Evolutionary conservation across 2,888 invertebrate species (phyloP), one percentile per base, ranked within the genome.

Genomic region (Gastracanthus pulcherrimus): DNA sequence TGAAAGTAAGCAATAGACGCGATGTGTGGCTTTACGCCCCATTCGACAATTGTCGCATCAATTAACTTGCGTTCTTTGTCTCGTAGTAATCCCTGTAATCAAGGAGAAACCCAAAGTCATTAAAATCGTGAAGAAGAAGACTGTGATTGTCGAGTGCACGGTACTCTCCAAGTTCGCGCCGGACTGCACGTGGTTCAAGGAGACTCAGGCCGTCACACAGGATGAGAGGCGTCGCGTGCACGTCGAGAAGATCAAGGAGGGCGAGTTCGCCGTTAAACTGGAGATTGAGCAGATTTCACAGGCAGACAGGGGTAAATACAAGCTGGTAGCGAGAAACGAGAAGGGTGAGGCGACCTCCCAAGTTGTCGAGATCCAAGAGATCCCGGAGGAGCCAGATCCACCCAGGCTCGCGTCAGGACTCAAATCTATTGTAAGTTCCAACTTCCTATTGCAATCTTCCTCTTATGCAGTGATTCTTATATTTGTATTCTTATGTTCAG

Each of bases 111-210:
- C 98, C 76, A 97, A 95, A 93, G 96, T 98, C 87, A 96, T 98
- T 88, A 97, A 97, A 91, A 96, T 98, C 89, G 94, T 98, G 87
- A 98, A 98, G 92, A 97, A 97, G 93, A 96, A 96, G 91, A 97
- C 97, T 86, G 96, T 99, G 86, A 95, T 98, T 86, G 97, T 99
- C 91, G 98, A 98, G 92, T 98, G 98, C 92, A 95, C 96, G 90
- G 97, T 99, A 83, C 95, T 97, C 90, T 98, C 98, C 87, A 97
- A 97, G 92, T 98, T 98, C 90, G 96, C 97, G 87, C 99, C 99
- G 9, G 95, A 96, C 84, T 97, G 98, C 90, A 96, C 96, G 55
- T 99, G 99, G 98, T 98, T 95, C 92, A 97, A 98, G 90, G 98
- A 98, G 92, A 92, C 94, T 23, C 94, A 93, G 86, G 95, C 96